phyloP scores from a whole-genome alignment of 2,797 vertebrate genomes.

The Alcedo atthis region DNA sequence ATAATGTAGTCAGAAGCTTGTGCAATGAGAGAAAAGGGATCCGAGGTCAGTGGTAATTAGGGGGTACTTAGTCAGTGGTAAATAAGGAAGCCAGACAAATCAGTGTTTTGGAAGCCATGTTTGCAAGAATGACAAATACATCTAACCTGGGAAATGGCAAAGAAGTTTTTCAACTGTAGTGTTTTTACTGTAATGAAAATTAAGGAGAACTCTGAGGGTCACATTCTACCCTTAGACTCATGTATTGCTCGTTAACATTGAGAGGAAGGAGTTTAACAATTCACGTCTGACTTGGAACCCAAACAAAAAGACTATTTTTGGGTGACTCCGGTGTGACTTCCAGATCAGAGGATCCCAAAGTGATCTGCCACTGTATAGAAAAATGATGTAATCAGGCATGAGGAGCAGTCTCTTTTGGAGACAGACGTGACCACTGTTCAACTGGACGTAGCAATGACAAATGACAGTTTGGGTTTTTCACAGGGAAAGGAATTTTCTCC shows the following conservation, averaged over 20 bases:
- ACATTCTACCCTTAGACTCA: not conserved
- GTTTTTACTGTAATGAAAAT: not conserved
- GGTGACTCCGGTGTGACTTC: slow-evolving; percentile 11
- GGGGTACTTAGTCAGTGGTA: not conserved
- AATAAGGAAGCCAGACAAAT: slow-evolving; percentile 4
- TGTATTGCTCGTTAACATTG: not conserved
- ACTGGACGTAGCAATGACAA: not conserved
- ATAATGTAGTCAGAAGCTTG: not conserved
- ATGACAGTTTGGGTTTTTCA: not conserved
- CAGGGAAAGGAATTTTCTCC: not conserved
- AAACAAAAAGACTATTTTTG: slow-evolving; percentile 28
- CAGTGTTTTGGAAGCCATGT: not conserved
- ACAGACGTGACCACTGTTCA: not conserved
- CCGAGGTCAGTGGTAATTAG: not conserved
- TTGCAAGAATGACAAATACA: not conserved
- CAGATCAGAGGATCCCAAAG: not conserved
- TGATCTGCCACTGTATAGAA: not conserved
- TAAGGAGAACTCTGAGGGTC: not conserved
- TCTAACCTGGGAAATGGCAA: not conserved
- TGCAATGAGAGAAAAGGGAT: not conserved
- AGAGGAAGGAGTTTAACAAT: not conserved
- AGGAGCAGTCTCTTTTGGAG: not conserved
- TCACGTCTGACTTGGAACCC: not conserved
- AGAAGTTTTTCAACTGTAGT: not conserved
- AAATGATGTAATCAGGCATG: not conserved